phyloP scores from a whole-genome alignment of 1,140 invertebrate species.

The Drosophila arizonae region DNA sequence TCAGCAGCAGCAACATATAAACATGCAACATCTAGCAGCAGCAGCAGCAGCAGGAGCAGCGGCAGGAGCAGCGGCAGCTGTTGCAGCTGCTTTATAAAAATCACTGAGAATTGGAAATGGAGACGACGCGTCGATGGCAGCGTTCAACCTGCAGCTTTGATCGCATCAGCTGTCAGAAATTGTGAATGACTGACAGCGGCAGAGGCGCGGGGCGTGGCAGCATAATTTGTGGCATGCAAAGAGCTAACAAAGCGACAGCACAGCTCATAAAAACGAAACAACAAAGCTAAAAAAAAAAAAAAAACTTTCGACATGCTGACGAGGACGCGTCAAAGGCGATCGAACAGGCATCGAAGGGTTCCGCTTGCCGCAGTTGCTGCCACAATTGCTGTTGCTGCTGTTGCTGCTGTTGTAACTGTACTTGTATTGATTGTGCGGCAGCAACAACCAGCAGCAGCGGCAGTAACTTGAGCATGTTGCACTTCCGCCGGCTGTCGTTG shows the following conservation, averaged over 20 bases:
- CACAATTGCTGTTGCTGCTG: background rate
- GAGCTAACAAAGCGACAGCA: slow-evolving; percentile 73
- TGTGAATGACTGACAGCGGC: slow-evolving; percentile 23
- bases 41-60: no score
- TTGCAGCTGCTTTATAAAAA: no score
- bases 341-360: slow-evolving; percentile 47
- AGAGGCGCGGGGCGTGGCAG: background rate
- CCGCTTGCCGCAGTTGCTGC: slow-evolving; percentile 10
- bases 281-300: slow-evolving; percentile 29
- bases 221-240: slow-evolving; percentile 80
- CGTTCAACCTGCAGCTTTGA: slow-evolving; percentile 38
- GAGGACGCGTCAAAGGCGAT: slow-evolving; percentile 78
- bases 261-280: slow-evolving; percentile 33
- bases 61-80: no score
- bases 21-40: no score
- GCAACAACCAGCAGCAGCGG: slow-evolving; percentile 17
- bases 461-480: slow-evolving; percentile 75
- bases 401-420: background rate
- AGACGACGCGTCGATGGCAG: background rate
- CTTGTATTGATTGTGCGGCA: background rate
- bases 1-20: no score
- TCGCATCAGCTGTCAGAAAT: slow-evolving; percentile 36
- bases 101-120: no score
- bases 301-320: slow-evolving; percentile 67
- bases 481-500: slow-evolving; percentile 76